Evolutionary conservation across 2,888 invertebrate species (phyloP).

Genomic region (Antheraea yamamai): DNA sequence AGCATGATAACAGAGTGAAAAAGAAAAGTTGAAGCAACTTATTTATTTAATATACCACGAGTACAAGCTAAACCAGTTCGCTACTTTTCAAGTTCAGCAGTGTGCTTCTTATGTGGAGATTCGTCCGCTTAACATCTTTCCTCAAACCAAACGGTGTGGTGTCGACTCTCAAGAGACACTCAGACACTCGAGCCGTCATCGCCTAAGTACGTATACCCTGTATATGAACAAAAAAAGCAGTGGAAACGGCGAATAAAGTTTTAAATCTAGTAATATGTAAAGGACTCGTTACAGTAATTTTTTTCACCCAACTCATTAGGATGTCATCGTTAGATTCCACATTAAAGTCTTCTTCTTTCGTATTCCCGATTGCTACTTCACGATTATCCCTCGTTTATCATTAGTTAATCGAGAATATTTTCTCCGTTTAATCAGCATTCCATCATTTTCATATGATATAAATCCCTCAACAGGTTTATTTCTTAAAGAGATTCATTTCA

Average conservation of each 20-base stretch:
- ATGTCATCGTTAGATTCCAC: too few species aligned
- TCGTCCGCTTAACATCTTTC: neutral
- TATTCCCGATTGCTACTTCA: neutral
- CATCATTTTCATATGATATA: neutral
- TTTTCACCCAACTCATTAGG: too few species aligned
- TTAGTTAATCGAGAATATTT: neutral
- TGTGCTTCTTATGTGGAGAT: neutral
- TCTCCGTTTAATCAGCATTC: neutral
- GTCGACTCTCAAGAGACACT: conserved; percentile 1
- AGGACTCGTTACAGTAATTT: too few species aligned
- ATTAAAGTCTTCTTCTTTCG: too few species aligned
- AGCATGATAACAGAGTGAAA: neutral
- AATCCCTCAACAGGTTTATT: neutral
- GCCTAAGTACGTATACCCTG: neutral
- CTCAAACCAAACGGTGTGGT: neutral
- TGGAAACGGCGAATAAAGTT: too few species aligned
- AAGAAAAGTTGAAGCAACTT: neutral
- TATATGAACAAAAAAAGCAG: neutral
- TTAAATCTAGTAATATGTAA: too few species aligned
- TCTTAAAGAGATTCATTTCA: neutral
- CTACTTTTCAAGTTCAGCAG: neutral
- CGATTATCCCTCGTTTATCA: neutral
- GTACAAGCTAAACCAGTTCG: neutral
- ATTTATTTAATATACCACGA: neutral
- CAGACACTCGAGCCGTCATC: neutral